These are phyloP conservation scores for Erythrolamprus reginae DNA, from an alignment of 2,113 vertebrate species.

Conservation along the genomic window DNA sequence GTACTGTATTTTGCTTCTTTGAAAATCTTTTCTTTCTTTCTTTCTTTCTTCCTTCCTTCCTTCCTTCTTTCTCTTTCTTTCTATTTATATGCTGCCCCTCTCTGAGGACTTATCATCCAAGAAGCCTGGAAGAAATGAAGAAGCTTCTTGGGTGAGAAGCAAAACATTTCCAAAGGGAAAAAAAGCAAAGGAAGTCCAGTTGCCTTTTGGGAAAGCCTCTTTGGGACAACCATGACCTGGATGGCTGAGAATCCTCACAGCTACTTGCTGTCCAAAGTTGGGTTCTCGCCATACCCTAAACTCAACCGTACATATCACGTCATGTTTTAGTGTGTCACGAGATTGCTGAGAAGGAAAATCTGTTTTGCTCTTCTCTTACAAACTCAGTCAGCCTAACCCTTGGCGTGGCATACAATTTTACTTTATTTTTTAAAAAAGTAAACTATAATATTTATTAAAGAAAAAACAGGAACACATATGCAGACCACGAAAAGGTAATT, in stretches of 20 bases:
- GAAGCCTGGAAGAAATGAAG: background rate
- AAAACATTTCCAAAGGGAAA: background rate
- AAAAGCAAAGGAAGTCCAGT: background rate
- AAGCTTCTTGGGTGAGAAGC: background rate
- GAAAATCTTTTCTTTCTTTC: no score
- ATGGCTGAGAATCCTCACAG: background rate
- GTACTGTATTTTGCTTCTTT: background rate
- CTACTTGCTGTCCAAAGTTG: no score
- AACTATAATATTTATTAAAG: no score
- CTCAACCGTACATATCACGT: background rate
- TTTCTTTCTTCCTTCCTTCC: no score
- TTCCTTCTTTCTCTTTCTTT: no score
- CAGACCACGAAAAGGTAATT: no score
- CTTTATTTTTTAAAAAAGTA: no score
- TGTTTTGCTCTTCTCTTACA: background rate
- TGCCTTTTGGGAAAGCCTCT: background rate
- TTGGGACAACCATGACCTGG: background rate
- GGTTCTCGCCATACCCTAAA: background rate
- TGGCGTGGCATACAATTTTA: no score
- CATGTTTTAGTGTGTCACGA: background rate
- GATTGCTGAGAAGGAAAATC: background rate
- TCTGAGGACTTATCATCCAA: background rate
- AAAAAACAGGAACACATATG: no score
- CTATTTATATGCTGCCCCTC: no score
- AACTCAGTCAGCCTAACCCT: background rate